Percentiles rank a stretch among this genome's conserved stretches.
phyloP scores from a whole-genome alignment of 1,140 invertebrate species.

The Drosophila gunungcola region DNA sequence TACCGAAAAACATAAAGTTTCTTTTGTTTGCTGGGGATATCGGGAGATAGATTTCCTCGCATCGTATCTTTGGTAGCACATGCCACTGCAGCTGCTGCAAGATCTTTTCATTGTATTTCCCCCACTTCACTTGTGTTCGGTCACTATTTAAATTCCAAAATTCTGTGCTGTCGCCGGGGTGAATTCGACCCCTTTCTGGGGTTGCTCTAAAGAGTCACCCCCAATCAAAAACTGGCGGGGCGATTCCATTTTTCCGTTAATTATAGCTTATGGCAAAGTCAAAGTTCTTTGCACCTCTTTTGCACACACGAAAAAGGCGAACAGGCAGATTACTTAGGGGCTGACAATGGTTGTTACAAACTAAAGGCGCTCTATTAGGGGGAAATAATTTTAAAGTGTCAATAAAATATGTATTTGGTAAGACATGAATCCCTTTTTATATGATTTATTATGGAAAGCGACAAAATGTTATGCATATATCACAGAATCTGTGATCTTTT shows the following conservation, averaged over 20 bases:
- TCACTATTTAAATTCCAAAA: slow-evolving; percentile 33
- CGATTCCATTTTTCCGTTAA: slow-evolving; percentile 49
- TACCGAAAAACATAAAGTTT: slow-evolving; percentile 7
- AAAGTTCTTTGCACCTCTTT: slow-evolving; percentile 30
- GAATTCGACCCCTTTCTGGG: slow-evolving; percentile 28
- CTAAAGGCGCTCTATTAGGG: no score
- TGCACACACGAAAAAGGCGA: slow-evolving; percentile 2
- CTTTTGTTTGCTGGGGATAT: slow-evolving; percentile 26
- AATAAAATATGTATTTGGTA: no score
- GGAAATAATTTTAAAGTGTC: no score
- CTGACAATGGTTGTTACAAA: slow-evolving; percentile 2
- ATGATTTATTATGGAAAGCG: no score
- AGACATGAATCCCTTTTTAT: no score
- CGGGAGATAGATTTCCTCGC: slow-evolving; percentile 23
- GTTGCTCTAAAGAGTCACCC: slow-evolving; percentile 44
- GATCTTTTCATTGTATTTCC: slow-evolving; percentile 19
- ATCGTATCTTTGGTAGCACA: slow-evolving; percentile 37
- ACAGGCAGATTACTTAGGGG: slow-evolving; percentile 22
- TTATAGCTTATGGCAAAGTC: slow-evolving; percentile 31
- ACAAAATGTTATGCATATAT: no score
- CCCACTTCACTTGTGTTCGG: slow-evolving; percentile 30
- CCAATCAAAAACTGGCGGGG: slow-evolving; percentile 46
- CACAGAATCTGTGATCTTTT: no score
- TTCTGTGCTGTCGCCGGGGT: slow-evolving; percentile 34
- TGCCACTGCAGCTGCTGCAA: slow-evolving; percentile 48